phyloP scores from a whole-genome alignment of 2,797 vertebrate species.

The Molossus molossus region DNA sequence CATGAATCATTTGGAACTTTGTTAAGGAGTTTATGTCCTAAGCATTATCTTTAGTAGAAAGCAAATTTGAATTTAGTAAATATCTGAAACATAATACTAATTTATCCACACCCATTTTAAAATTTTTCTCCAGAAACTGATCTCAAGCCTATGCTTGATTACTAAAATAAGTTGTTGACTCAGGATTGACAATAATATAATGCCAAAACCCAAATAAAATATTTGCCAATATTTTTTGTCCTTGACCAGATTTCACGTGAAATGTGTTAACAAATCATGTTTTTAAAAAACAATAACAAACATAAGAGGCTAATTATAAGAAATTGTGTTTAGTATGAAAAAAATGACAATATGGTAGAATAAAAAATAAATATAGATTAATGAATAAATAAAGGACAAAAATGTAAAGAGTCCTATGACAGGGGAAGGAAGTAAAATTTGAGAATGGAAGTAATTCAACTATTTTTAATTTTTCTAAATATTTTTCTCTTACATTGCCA shows the following conservation, averaged over 20 bases:
- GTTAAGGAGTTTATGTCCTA: neutral
- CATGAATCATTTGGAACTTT: neutral
- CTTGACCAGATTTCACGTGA: conserved; percentile 37
- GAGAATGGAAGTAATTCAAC: conserved; percentile 16
- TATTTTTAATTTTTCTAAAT: conserved; percentile 23
- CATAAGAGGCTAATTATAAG: conserved; percentile 43
- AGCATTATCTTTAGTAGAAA: neutral
- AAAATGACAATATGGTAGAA: neutral
- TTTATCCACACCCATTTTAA: neutral
- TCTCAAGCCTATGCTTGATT: neutral
- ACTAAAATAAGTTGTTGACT: conserved; percentile 36
- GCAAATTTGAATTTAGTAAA: neutral
- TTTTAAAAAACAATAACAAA: conserved; percentile 53
- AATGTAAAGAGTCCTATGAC: neutral
- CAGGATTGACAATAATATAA: conserved; percentile 48
- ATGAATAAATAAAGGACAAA: neutral
- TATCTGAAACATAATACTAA: neutral
- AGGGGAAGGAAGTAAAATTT: neutral
- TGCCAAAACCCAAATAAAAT: conserved; percentile 35
- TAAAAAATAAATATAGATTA: conserved; percentile 19
- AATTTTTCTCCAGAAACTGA: conserved; percentile 16
- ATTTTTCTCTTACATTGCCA: conserved; percentile 27
- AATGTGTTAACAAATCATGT: conserved; percentile 54
- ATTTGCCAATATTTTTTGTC: neutral
- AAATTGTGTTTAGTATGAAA: conserved; percentile 1